Evolutionary conservation across 1,140 invertebrate genomes (phyloP), one percentile per base, ranked within the genome.

Genomic region (Bombus vancouverensis): DNA sequence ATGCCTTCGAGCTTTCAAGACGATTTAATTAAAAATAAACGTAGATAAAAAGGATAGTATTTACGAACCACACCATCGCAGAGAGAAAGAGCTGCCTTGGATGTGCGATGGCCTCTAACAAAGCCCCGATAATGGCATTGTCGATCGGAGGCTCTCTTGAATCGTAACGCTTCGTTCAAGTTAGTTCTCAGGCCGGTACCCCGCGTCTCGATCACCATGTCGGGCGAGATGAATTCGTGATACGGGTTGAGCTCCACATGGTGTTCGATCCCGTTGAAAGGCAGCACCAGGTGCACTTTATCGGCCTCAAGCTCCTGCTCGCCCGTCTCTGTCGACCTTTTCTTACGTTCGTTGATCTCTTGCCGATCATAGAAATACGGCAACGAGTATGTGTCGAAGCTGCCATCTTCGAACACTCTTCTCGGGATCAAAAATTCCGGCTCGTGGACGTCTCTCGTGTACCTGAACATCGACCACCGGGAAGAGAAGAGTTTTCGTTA

Each of bases 1-100:
- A 22, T 0, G 6, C 47, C 47, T 22, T 22, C 8, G 47, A 53
- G 57, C 0, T 10, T 59, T 28, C 25, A 9, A 1, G 57, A 10
- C 0, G 25, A 59, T 59, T 28, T 59, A 12, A 59, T 59, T 59
- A 59, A 28, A 59, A 0, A 53, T 53, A 53, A 53, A 8, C 13
- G 13, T 1, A 9, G 6, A 22, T 18, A 34, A 18, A 22, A 66
- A 18, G 15, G 1, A 15, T 2, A 34, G n/a, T 22, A n/a, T 47
- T 12, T 89, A 95, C 96, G 95, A 94, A 97, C 96, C 95, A 97
- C 93, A 44, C 96, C 96, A 73, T 96, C 94, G 86, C 96, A 97
- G 1, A 96, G 94, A 42, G 96, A 96, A n/a, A 97, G 83, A 13
- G 96, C 96, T 12, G 95, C 96, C 65, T 92, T 94, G 2, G 96